Base-by-base conservation (phyloP, 1,140 invertebrate species). In the Macrobrachium rosenbergii region DNA sequence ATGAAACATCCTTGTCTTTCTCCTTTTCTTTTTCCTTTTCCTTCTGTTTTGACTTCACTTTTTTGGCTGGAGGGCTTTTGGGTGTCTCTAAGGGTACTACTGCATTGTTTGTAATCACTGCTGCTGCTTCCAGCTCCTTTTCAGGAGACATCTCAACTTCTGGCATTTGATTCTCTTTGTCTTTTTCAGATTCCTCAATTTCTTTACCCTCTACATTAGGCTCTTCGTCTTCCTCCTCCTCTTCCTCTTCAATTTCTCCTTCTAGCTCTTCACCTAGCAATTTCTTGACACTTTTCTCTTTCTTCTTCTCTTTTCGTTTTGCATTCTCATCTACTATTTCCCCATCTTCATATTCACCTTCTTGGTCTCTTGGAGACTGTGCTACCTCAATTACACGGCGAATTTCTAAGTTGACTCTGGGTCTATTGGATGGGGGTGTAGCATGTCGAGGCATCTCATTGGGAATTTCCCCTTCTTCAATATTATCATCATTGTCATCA, bases 241-340 rank as follows among this genome's bases (percentile, higher is more conserved):
- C 72, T 19, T 72, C 63, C n/a, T 87, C 75, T 43, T 60, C 72
- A 83, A 91, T 91, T 58, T 58, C 59, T 12, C 60, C 77, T 28
- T 58, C 23, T 82, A 75, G 81, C 87, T 90, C 91, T 92, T 78
- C 82, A 77, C 58, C 87, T 52, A 83, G 69, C 75, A 59, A 59
- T 78, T 83, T 88, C 17, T 76, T 75, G 75, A 8, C 73, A 78
- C 81, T 37, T 91, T 91, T 90, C 79, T 91, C 89, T 93, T 92
- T 78, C 91, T 92, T 86, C 58, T 87, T 87, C 19, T 89, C 89
- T 89, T 80, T 91, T 87, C 78, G 82, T 92, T 28, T 91, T 89
- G 77, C 91, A 92, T 58, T 91, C 89, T 87, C 89, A 16, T 93
- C 92, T 10, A 94, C 92, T 37, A 94, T 94, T 90, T 94, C 93